Percentiles rank a stretch among this genome's conserved stretches.
phyloP scores from a whole-genome alignment of 2,797 vertebrate genomes.

The Bovichtus variegatus region DNA sequence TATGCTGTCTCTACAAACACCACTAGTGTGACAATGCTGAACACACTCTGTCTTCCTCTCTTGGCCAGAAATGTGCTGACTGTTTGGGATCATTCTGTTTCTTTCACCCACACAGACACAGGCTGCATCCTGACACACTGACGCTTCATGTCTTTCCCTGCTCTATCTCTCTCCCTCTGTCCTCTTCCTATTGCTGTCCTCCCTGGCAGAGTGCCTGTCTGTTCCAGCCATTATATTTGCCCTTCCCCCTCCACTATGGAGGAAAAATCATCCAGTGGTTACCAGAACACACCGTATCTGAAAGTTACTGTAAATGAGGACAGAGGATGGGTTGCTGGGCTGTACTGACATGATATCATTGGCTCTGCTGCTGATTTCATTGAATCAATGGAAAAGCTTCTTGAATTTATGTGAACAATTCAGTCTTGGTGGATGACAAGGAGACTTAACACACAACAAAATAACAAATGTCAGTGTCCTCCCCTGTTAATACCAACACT shows the following conservation, averaged over 20 bases:
- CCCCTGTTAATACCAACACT: too few species aligned
- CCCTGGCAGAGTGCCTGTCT: conserved; percentile 41
- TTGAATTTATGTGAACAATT: background rate
- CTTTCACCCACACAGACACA: conserved; percentile 30
- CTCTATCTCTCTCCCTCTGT: conserved; percentile 9
- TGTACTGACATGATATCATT: background rate
- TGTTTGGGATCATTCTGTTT: conserved; percentile 39
- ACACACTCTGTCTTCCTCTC: conserved; percentile 25
- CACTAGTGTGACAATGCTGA: conserved; percentile 2
- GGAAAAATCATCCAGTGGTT: conserved; percentile 37
- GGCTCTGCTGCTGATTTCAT: background rate
- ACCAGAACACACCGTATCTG: conserved; percentile 23
- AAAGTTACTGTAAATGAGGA: conserved; percentile 27
- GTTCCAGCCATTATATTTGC: conserved; percentile 35
- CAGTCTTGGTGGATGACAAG: background rate
- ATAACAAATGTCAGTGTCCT: background rate
- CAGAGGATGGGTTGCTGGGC: background rate
- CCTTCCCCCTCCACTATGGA: conserved; percentile 9
- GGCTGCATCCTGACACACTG: conserved; percentile 60
- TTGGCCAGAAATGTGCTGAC: conserved; percentile 66
- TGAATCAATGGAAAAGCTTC: background rate
- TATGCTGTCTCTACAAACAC: background rate
- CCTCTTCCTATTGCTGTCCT: conserved; percentile 46
- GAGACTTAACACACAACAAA: background rate
- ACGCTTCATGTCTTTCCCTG: conserved; percentile 34